phyloP scores from a whole-genome alignment of 2,797 vertebrate species.

The Parotocinclus haroldoi region DNA sequence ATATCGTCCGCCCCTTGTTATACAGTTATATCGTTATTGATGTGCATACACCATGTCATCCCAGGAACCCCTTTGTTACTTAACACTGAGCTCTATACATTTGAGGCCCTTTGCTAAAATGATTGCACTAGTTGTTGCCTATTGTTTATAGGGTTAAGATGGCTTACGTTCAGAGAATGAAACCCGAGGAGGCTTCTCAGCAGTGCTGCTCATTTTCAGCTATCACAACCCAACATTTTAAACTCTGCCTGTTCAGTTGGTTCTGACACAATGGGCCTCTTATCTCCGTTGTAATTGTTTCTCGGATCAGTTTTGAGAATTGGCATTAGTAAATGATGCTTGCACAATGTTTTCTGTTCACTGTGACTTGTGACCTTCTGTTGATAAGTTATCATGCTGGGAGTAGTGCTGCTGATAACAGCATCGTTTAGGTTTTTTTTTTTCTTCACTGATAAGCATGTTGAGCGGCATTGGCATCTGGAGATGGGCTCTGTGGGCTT shows the following conservation, averaged over 20 bases:
- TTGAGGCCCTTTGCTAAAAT: not conserved
- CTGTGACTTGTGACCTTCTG: not conserved
- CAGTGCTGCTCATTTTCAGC: conserved; percentile 24
- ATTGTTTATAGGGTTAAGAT: conserved; percentile 31
- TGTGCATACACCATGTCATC: too few species aligned
- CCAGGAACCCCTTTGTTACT: not conserved
- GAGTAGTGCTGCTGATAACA: not conserved
- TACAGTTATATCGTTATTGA: too few species aligned
- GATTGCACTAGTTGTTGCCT: not conserved
- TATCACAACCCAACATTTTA: conserved; percentile 28
- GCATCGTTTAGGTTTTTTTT: conserved; percentile 19
- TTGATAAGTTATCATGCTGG: conserved; percentile 15
- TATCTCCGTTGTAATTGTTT: conserved; percentile 37
- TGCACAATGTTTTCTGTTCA: not conserved
- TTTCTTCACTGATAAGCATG: conserved; percentile 14
- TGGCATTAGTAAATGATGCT: not conserved
- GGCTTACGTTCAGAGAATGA: conserved; percentile 23
- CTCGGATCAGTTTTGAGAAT: conserved; percentile 3
- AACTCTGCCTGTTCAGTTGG: too few species aligned
- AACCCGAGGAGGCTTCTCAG: conserved; percentile 16
- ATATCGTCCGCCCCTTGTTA: too few species aligned
- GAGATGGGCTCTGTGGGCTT: not conserved
- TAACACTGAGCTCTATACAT: conserved; percentile 1
- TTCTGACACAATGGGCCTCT: conserved; percentile 43
- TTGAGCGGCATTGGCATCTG: not conserved